A percentile compares a stretch with the other conserved stretches of the same genome.
Evolutionary conservation across 1,140 invertebrate species (phyloP).

Genomic region (Trissolcus basalis): DNA sequence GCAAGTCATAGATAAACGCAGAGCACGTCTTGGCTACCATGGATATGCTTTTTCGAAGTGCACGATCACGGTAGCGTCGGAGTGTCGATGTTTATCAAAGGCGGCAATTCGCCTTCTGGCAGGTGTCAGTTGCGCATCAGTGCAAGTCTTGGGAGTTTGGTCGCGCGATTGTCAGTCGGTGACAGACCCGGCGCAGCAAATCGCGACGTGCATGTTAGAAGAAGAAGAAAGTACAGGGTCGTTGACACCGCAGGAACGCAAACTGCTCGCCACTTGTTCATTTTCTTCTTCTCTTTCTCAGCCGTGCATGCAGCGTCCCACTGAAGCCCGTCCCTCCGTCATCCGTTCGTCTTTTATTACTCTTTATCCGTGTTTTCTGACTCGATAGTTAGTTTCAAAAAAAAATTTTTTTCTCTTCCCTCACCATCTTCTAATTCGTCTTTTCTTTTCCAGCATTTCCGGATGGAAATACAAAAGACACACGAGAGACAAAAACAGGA

Average conservation of each 20-base stretch:
- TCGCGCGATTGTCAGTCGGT: slow-evolving; percentile 32
- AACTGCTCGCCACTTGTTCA: slow-evolving; percentile 66
- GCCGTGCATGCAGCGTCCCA: slow-evolving; percentile 10
- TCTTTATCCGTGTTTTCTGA: slow-evolving; percentile 37
- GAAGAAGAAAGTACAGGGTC: slow-evolving; percentile 62
- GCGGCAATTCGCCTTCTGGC: slow-evolving; percentile 29
- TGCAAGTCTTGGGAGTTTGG: slow-evolving; percentile 34
- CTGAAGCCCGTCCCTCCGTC: slow-evolving; percentile 12
- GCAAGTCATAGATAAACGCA: too few species aligned
- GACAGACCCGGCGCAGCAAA: slow-evolving; percentile 25
- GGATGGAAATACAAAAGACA: too few species aligned
- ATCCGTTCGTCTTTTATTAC: slow-evolving; percentile 26
- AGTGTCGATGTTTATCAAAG: slow-evolving; percentile 31
- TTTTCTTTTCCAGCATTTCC: slow-evolving; percentile 7
- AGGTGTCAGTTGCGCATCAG: slow-evolving; percentile 48
- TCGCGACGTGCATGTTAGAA: slow-evolving; percentile 24
- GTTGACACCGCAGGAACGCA: slow-evolving; percentile 69
- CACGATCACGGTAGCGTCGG: background rate
- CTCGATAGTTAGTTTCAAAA: slow-evolving; percentile 36
- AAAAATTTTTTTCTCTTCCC: too few species aligned
- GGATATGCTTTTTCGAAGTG: slow-evolving; percentile 4
- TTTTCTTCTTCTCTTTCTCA: slow-evolving; percentile 61
- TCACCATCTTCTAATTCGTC: slow-evolving; percentile 23
- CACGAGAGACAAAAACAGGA: too few species aligned
- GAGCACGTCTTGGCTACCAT: too few species aligned